Evolutionary conservation across 2,113 vertebrate species (phyloP).

Genomic region (Pygoscelis antarcticus): DNA sequence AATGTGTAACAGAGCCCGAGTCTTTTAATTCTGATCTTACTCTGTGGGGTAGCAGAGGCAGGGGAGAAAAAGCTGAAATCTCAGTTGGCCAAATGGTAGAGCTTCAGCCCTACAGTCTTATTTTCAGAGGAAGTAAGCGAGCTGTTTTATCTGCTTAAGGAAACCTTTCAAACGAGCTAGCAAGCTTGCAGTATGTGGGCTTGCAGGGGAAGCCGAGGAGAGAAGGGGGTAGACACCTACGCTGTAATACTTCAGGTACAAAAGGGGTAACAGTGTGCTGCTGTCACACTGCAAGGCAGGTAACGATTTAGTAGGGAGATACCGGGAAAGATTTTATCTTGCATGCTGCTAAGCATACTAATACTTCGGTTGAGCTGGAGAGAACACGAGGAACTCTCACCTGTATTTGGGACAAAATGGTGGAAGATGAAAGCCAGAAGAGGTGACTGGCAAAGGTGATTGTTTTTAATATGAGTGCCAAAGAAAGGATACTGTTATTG

Average conservation of each 20-base stretch:
- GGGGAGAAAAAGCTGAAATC: neutral
- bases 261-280: neutral
- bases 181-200: neutral
- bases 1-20: rapidly evolving
- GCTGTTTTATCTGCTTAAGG: neutral
- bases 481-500: neutral
- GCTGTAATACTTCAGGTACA: neutral
- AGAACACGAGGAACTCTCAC: neutral
- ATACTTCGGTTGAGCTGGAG: neutral
- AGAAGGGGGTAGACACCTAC: neutral
- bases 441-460: neutral
- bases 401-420: neutral
- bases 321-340: too few relatives aligned
- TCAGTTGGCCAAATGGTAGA: neutral
- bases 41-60: neutral
- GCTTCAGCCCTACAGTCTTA: neutral
- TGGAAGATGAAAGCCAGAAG: neutral
- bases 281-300: neutral
- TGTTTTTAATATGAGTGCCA: too few relatives aligned
- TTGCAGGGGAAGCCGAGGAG: neutral
- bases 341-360: neutral
- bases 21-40: neutral
- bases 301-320: neutral
- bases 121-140: neutral
- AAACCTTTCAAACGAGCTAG: neutral